A percentile compares a stretch with the other conserved stretches of the same genome.
Evolutionary conservation across 2,888 invertebrate species (phyloP).

Genomic region (Eurois occulta): DNA sequence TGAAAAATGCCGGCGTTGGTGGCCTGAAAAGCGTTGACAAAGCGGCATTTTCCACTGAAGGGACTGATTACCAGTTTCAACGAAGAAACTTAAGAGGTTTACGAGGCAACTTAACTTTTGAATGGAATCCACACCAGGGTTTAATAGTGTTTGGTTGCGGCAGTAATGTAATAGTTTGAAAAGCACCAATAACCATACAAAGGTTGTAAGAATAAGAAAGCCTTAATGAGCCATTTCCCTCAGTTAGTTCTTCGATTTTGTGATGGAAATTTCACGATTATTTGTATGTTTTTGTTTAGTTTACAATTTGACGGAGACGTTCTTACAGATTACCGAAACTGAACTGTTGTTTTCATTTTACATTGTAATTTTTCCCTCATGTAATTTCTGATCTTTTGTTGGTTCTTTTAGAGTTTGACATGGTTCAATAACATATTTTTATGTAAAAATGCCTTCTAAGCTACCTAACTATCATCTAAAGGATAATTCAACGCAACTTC

Average conservation of each 20-base stretch:
- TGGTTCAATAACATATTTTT: no score
- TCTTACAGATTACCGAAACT: constrained; percentile 26
- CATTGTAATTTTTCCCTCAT: neutral
- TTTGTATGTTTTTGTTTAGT: constrained; percentile 58
- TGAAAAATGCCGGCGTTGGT: neutral
- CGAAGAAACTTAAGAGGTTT: constrained; percentile 49
- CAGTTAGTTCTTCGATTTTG: constrained; percentile 51
- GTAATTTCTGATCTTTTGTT: neutral
- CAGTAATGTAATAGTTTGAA: constrained; percentile 45
- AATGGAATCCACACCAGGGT: constrained; percentile 40
- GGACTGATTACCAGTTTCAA: constrained; percentile 45
- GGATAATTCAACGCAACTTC: neutral
- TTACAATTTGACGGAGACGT: constrained; percentile 49
- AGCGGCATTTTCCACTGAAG: constrained; percentile 32
- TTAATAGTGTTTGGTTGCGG: constrained; percentile 60
- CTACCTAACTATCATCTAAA: neutral
- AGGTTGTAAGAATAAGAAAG: constrained; percentile 36
- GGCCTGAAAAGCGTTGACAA: constrained; percentile 23
- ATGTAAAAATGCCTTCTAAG: neutral
- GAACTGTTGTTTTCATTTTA: constrained; percentile 13
- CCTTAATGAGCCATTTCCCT: constrained; percentile 56
- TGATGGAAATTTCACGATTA: constrained; percentile 57
- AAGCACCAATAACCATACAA: constrained; percentile 33
- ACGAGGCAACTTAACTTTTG: constrained; percentile 53
- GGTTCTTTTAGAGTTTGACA: no score